Evolutionary conservation across 2,113 vertebrate genomes (phyloP), one percentile per base, ranked within the genome.

Genomic region (Phalacrocorax pelagicus): DNA sequence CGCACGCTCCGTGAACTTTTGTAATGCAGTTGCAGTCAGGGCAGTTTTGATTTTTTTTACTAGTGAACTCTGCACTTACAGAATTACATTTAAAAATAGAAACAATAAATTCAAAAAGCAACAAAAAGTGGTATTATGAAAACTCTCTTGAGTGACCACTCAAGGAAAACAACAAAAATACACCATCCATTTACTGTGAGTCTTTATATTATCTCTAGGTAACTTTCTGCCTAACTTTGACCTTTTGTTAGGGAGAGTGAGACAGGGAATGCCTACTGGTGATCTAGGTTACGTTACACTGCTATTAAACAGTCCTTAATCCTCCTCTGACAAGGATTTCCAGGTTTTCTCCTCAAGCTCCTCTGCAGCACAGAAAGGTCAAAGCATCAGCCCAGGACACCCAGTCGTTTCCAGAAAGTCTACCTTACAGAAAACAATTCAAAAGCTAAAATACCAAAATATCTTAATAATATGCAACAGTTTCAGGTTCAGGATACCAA

Each of bases 301-400:
- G 32, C 77, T 93, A 81, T 63, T 81, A 72, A 87, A 69, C 49
- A 77, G 52, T 51, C 42, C 72, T 92, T 80, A 93, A 74, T 57
- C 81, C 79, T 88, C 57, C 38, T 70, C 44, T 71, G 79, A 90
- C 69, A 91, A 52, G 38, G 49, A 77, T 42, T 86, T 82, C 19
- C 79, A 66, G 75, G 38, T 44, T 78, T 82, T 77, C 27, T 88
- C 57, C 61, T 94, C 86, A 86, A 94, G 83, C 57, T 94, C 57
- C 66, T 92, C 83, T 89, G 46, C n/a, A 79, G 65, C 36, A 86
- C 70, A 79, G 49, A 91, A 95, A 97, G 94, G 94, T 92, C 91
- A 96, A 90, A 94, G 44, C 36, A 87, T 46, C 67, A 82, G 67
- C 13, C 47, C n/a, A 90, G 73, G 47, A 82, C 36, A 85, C 8